Conservation (phyloP, 2,888 invertebrate genomes). For the Drosophila merina region DNA sequence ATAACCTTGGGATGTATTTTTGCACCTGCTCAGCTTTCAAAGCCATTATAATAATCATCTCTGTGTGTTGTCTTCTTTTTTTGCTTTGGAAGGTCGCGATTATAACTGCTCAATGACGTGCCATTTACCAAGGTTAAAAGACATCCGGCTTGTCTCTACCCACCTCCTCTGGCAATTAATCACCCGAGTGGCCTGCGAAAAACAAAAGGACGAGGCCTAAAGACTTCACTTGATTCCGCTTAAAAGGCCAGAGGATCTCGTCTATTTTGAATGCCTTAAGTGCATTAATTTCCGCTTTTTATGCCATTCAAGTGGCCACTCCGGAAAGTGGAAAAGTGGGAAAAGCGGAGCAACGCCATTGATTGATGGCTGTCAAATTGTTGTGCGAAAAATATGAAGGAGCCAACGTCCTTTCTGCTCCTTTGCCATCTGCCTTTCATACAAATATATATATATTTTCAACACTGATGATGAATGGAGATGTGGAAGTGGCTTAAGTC, state of each 20-base stretch:
- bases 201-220: conserved; percentile 10
- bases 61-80: not conserved
- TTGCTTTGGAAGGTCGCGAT: conserved; percentile 56
- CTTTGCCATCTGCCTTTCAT: not conserved
- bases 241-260: conserved; percentile 14
- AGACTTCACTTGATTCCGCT: conserved; percentile 55
- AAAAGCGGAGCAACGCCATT: conserved; percentile 27
- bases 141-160: not conserved
- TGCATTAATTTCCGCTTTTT: conserved; percentile 78
- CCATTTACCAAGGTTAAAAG: conserved; percentile 61
- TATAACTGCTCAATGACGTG: conserved; percentile 72
- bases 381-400: conserved; percentile 57
- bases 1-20: not conserved
- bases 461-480: conserved; percentile 29
- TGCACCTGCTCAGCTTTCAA: conserved; percentile 17
- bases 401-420: not conserved
- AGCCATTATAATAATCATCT: conserved; percentile 7
- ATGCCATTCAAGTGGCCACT: conserved; percentile 68
- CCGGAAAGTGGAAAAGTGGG: not conserved
- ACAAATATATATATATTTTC: not conserved
- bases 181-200: conserved; percentile 71
- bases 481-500: not conserved
- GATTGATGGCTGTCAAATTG: conserved; percentile 68
- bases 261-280: conserved; percentile 66
- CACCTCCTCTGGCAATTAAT: conserved; percentile 71